Base-by-base conservation (phyloP, 1,140 invertebrate species). In the Bathynomus jamesi region DNA sequence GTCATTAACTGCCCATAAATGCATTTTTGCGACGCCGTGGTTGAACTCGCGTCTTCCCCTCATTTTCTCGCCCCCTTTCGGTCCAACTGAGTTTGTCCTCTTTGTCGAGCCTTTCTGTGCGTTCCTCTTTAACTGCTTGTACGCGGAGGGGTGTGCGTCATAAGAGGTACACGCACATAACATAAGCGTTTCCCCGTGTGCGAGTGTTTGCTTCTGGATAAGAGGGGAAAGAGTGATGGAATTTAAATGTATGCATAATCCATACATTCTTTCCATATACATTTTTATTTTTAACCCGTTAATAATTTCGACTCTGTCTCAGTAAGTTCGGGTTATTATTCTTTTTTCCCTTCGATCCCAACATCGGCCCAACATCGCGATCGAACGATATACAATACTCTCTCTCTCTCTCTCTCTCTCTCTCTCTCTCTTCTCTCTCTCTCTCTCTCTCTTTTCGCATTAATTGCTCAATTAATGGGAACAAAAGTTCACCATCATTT, bases 1-100 rank as follows among this genome's bases (percentile, higher is more conserved):
- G 40, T 53, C 40, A 53, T 53, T 53, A 53, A 53, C 40, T 53
- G 40, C 40, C 40, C 40, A 53, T 53, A 53, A 53, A 53, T 53
- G 40, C 40, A 53, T 53, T 53, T 53, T 53, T 53, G 40, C 21
- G 40, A 17, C 21, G 40, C 40, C 40, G 13, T 53, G 40, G 40
- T 53, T 53, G 40, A 53, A 53, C 40, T 53, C 40, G 40, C 13
- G 21, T 53, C 40, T 5, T 53, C 21, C 1, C 21, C 5, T 53
- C 40, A 17, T 53, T 53, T 21, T 53, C 21, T 53, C 21, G 21
- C 21, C 21, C 40, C 21, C 40, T 11, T 53, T 53, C 40, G 13
- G 11, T 53, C 40, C 13, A 53, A 53, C 40, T 40, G 7, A 40
- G 7, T 40, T 40, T 5, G 2, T 5, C 40, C 40, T 53, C 40